Conservation (phyloP, 2,888 invertebrate genomes). For the Shargacucullia verbasci region DNA sequence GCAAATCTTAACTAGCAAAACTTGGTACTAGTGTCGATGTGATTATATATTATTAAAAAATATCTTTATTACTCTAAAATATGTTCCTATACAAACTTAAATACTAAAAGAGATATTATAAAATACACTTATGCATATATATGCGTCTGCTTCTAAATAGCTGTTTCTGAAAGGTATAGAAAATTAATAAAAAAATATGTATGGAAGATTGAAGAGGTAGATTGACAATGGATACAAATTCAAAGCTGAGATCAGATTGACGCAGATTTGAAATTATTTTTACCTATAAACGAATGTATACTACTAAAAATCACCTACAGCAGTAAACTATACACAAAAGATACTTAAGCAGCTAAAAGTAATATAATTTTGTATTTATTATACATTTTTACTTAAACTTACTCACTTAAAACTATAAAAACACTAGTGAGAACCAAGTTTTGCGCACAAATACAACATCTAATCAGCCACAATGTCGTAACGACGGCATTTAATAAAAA, state of each 20-base stretch:
- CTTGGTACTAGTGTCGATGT: slow-evolving; percentile 79
- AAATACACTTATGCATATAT: slow-evolving; percentile 12
- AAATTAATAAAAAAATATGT: slow-evolving; percentile 44
- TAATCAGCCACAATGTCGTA: slow-evolving; percentile 77
- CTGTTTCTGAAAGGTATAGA: slow-evolving; percentile 33
- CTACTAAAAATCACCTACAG: slow-evolving; percentile 22
- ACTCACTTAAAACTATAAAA: slow-evolving; percentile 54
- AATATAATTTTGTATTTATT: slow-evolving; percentile 42
- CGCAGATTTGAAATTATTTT: slow-evolving; percentile 3
- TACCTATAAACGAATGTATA: slow-evolving; percentile 33
- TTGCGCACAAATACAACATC: slow-evolving; percentile 86
- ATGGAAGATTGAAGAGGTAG: slow-evolving; percentile 63
- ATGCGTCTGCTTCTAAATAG: slow-evolving; percentile 35
- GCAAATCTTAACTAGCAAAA: slow-evolving; percentile 83
- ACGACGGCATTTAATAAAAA: slow-evolving; percentile 81
- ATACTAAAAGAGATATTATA: slow-evolving; percentile 41
- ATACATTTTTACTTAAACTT: slow-evolving; percentile 55
- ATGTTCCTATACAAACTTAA: slow-evolving; percentile 47
- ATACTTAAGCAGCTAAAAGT: slow-evolving; percentile 40
- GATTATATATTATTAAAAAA: slow-evolving; percentile 55
- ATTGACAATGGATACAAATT: slow-evolving; percentile 29
- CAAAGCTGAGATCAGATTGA: background rate
- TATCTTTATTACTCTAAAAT: slow-evolving; percentile 51
- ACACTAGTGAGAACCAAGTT: slow-evolving; percentile 79
- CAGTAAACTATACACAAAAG: slow-evolving; percentile 46